These are phyloP conservation scores for Brachionus asplanchnoidis DNA, from an alignment of 1,140 invertebrate genomes.

Conservation along the genomic window DNA sequence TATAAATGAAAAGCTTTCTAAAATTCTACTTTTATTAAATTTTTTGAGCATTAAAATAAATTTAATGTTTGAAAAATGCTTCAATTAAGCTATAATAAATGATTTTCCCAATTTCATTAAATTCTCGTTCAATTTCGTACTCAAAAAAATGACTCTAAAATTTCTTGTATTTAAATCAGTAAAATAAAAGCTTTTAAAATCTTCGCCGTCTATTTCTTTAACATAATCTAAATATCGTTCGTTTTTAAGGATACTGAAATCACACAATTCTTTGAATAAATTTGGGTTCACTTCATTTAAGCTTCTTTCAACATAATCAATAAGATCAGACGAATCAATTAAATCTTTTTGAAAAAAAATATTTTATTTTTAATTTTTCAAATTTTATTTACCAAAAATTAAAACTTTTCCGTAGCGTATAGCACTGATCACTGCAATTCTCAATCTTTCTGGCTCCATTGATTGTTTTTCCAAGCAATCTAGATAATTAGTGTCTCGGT, in stretches of 20 bases:
- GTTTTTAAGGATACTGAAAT: background rate
- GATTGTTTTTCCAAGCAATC: background rate
- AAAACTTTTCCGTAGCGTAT: background rate
- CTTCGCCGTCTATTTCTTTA: background rate
- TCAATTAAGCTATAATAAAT: background rate
- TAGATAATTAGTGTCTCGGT: background rate
- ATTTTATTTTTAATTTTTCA: background rate
- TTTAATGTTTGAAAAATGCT: background rate
- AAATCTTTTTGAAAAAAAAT: background rate
- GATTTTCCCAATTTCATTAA: background rate
- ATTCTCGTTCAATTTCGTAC: background rate
- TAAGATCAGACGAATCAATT: background rate
- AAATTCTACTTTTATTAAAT: no score
- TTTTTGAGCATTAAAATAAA: background rate
- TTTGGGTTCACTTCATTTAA: background rate
- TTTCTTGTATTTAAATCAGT: background rate
- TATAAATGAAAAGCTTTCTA: no score
- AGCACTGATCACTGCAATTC: background rate
- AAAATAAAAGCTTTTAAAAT: background rate
- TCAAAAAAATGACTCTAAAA: constrained; percentile 1
- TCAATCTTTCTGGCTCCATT: background rate
- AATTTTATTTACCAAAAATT: background rate
- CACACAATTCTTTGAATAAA: constrained; percentile 5
- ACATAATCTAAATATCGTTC: background rate
- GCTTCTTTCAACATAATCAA: background rate